Base-by-base conservation (phyloP, 2,113 vertebrate species). In the Rissa tridactyla region DNA sequence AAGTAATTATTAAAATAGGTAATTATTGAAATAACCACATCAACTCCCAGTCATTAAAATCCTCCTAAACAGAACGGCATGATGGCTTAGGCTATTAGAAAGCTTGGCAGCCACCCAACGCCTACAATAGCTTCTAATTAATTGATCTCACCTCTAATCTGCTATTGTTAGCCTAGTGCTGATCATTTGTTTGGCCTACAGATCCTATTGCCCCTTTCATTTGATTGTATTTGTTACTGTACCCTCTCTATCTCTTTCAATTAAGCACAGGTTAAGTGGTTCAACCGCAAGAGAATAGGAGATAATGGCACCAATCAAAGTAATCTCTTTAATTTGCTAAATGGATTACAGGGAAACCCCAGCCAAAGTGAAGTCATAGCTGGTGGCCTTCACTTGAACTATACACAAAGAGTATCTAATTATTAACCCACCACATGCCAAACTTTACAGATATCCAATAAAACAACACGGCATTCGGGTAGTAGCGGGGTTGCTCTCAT, bases 251-350 rank as follows among this genome's bases (percentile, higher is more conserved):
- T 98, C 98, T 98, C 98, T 98, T 99, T 99, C 98, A 98, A 99
- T 99, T 98, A 99, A 98, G 98, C 98, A 98, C 98, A 99, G 98
- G 98, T 99, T 99, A 99, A 98, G 98, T 99, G 98, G 98, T 98
- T 98, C 98, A 98, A 98, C 98, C 98, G 64, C 97, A 98, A 98
- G 98, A 98, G 98, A 98, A 98, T 98, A 98, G 98, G 98, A 98
- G 98, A 98, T 98, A 98, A 98, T 98, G 98, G 98, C 97, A 98
- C 98, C 98, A 98, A 98, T 99, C 98, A 98, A 98, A 98, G 98
- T 98, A 98, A 98, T 99, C 98, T 98, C 98, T 98, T 98, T 98
- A 98, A 98, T 98, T 98, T 98, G 98, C 98, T 98, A 98, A 98
- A 98, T 98, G 98, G 98, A 98, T 98, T 98, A 98, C 98, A 98